Base-by-base conservation (phyloP, 2,888 invertebrate genomes). In the Melanargia galathea region DNA sequence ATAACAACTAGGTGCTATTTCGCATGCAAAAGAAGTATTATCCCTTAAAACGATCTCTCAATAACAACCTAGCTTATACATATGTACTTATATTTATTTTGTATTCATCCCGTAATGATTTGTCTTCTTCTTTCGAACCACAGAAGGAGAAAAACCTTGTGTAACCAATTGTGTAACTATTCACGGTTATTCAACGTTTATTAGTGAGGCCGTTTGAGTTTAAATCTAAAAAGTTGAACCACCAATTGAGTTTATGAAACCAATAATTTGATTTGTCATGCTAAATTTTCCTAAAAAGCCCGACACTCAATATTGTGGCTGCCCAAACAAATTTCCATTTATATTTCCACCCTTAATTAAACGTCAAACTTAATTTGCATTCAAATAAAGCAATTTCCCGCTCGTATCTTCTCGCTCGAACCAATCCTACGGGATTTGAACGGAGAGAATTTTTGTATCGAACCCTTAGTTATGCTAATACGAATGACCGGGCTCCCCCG, bases 401-500 rank as follows among this genome's bases (percentile, higher is more conserved):
- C 62, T 61, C 54, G 38, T 48, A 52, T 43, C 65, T 63, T 62
- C 13, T 64, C 7, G 45, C 60, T 71, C 67, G 46, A 62, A 55
- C 65, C 57, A 24, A 38, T 48, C 26, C 52, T 61, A 52, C 49
- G 57, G 63, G 68, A 67, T 66, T 66, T 63, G 67, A 51, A 65
- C 60, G 63, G 61, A 64, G 57, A 65, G 70, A 70, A 73, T 73
- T 77, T 79, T 75, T 78, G 76, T 78, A 76, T 74, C 76, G 75
- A 70, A 64, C 72, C 75, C 74, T 81, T 78, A 79, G 81, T 78
- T 82, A 82, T 82, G 81, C 73, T 80, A 79, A 81, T 80, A 67
- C 64, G 71, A 71, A 73, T 73, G 77, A 77, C 76, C 76, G 76
- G 75, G 76, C 73, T 74, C 72, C 67, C 69, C 69, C 69, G 72